These are phyloP conservation scores for Pseudococcus jackbeardsleyi DNA, from an alignment of 2,888 invertebrate genomes.

Conservation along the genomic window DNA sequence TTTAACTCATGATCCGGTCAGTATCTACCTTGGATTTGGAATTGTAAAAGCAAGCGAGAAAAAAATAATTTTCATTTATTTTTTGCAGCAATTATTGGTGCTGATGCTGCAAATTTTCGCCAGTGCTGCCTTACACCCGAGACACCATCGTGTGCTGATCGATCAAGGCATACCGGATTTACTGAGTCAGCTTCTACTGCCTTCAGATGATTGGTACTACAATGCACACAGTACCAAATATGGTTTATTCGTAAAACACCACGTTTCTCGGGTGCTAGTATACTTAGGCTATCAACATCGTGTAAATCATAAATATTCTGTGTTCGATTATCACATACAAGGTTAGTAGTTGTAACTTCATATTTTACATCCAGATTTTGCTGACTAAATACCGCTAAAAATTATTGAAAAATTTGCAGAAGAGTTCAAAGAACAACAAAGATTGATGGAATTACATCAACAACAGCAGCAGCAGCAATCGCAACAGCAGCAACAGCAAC, in stretches of 20 bases:
- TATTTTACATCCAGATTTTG: neutral
- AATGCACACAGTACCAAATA: conserved; percentile 78
- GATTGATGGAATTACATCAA: conserved; percentile 21
- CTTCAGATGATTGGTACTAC: conserved; percentile 79
- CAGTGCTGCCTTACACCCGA: conserved; percentile 74
- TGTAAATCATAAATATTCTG: conserved; percentile 75
- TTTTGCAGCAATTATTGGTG: conserved; percentile 75
- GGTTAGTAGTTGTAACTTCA: conserved; percentile 69
- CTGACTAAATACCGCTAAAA: neutral
- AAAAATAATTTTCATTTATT: neutral
- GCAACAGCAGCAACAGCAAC: conserved; percentile 23
- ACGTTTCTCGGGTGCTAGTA: conserved; percentile 76
- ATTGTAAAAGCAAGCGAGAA: neutral
- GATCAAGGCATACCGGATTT: conserved; percentile 76
- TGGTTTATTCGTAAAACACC: conserved; percentile 77
- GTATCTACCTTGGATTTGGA: conserved; percentile 66
- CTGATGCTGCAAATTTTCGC: conserved; percentile 76
- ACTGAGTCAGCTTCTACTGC: conserved; percentile 75
- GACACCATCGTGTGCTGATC: conserved; percentile 73
- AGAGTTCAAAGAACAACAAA: conserved; percentile 58
- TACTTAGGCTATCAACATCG: conserved; percentile 77
- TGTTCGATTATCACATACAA: conserved; percentile 72
- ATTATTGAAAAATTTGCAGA: conserved; percentile 29
- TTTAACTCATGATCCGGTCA: conserved; percentile 77
- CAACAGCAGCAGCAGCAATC: conserved; percentile 41